These are phyloP conservation scores for Dinothrombium tinctorium DNA, from an alignment of 1,140 invertebrate genomes.

Conservation along the genomic window DNA sequence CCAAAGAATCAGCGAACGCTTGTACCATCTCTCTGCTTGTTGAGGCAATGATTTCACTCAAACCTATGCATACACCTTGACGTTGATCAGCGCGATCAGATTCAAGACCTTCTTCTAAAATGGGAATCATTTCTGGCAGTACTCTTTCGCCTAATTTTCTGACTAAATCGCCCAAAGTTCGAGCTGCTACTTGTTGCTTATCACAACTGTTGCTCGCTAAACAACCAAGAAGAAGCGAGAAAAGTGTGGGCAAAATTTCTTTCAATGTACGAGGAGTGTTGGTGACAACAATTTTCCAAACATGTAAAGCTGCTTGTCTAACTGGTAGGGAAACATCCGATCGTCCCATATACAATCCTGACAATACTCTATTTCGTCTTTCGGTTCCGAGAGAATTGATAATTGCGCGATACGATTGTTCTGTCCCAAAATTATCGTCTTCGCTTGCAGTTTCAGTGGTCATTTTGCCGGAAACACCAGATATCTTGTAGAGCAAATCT, in stretches of 20 bases:
- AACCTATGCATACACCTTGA: constrained; percentile 90
- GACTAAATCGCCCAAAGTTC: constrained; percentile 89
- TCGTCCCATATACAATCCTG: constrained; percentile 88
- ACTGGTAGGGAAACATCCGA: constrained; percentile 92
- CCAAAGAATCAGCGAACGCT: constrained; percentile 75
- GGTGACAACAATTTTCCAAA: constrained; percentile 86
- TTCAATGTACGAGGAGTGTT: constrained; percentile 87
- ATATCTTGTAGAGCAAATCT: constrained; percentile 86
- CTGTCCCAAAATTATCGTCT: constrained; percentile 97
- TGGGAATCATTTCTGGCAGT: constrained; percentile 90
- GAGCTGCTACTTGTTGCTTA: constrained; percentile 77
- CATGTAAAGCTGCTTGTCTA: constrained; percentile 82
- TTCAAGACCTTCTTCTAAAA: constrained; percentile 72
- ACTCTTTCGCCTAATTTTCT: constrained; percentile 92
- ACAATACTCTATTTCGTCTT: constrained; percentile 69
- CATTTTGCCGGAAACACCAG: constrained; percentile 89
- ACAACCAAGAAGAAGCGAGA: constrained; percentile 68
- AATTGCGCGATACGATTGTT: constrained; percentile 75
- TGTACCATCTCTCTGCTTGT: constrained; percentile 84
- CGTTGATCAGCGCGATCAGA: constrained; percentile 74
- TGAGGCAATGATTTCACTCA: constrained; percentile 92
- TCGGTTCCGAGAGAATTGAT: constrained; percentile 63
- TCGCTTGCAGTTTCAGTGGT: constrained; percentile 91
- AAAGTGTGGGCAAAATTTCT: constrained; percentile 85
- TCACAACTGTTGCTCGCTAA: constrained; percentile 84